phyloP scores from a whole-genome alignment of 1,140 invertebrate species.

The Trachymyrmex cornetzi region DNA sequence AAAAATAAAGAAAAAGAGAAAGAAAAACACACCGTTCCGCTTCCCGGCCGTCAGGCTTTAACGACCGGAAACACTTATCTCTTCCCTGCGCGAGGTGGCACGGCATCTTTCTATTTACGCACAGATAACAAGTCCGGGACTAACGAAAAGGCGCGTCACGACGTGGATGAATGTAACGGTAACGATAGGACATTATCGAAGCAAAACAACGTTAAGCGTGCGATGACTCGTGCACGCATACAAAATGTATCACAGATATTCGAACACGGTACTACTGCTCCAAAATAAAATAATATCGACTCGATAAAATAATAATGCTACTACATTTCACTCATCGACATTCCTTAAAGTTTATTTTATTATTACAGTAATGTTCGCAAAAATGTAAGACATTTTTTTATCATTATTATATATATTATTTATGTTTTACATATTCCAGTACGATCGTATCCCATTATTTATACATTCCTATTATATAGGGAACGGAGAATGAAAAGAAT shows the following conservation, averaged over 20 bases:
- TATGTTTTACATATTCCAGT: neutral
- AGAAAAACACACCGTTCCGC: conserved; percentile 14
- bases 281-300: neutral
- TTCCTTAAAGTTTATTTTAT: neutral
- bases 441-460: neutral
- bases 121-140: conserved; percentile 60
- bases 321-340: neutral
- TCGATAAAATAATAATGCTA: neutral
- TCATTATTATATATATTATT: neutral
- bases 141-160: conserved; percentile 44
- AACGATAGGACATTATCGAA: conserved; percentile 51
- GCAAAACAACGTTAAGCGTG: conserved; percentile 20
- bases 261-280: neutral
- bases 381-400: neutral
- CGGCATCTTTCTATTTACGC: conserved; percentile 62
- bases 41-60: conserved; percentile 56
- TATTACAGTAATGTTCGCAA: neutral
- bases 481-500: neutral
- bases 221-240: conserved; percentile 11
- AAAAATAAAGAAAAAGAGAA: conserved; percentile 8
- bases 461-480: neutral
- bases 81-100: conserved; percentile 51
- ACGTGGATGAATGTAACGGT: conserved; percentile 2
- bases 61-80: conserved; percentile 73
- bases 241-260: neutral